phyloP scores from a whole-genome alignment of 2,797 vertebrate genomes.

The Enteromius argenteus region DNA sequence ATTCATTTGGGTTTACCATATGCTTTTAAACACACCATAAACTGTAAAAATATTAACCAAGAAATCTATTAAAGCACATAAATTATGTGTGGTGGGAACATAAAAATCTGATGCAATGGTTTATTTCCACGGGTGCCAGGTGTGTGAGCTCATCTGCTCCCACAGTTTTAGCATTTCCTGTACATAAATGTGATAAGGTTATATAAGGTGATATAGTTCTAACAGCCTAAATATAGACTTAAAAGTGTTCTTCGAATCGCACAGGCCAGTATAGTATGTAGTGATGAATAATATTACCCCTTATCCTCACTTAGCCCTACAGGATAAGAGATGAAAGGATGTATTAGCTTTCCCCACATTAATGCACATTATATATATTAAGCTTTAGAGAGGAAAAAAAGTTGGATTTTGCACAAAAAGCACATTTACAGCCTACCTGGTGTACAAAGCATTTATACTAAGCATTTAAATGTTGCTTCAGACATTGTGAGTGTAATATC shows the following conservation, averaged over 20 bases:
- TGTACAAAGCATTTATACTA: conserved; percentile 6
- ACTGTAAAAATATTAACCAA: not conserved
- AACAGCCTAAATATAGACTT: conserved; percentile 7
- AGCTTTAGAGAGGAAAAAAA: not conserved
- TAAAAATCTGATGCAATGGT: not conserved
- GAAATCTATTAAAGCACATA: not conserved
- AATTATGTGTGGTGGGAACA: not conserved
- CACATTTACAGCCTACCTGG: not conserved
- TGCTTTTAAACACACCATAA: not conserved
- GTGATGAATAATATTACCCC: not conserved
- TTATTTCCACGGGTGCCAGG: not conserved
- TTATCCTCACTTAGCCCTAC: conserved; percentile 15
- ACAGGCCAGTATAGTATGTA: not conserved
- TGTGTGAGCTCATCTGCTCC: not conserved
- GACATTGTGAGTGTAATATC: not conserved
- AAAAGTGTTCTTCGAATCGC: conserved; percentile 3
- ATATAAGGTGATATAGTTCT: not conserved
- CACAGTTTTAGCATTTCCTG: not conserved
- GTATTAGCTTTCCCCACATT: conserved; percentile 22
- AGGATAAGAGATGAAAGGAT: conserved; percentile 30
- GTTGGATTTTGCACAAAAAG: not conserved
- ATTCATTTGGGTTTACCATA: not conserved
- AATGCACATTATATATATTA: conserved; percentile 56
- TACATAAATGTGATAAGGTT: conserved; percentile 19
- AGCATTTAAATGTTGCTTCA: conserved; percentile 14